A percentile compares a stretch with the other conserved stretches of the same genome.
phyloP scores from a whole-genome alignment of 2,888 invertebrate species.

The Sclerodermus sp. region DNA sequence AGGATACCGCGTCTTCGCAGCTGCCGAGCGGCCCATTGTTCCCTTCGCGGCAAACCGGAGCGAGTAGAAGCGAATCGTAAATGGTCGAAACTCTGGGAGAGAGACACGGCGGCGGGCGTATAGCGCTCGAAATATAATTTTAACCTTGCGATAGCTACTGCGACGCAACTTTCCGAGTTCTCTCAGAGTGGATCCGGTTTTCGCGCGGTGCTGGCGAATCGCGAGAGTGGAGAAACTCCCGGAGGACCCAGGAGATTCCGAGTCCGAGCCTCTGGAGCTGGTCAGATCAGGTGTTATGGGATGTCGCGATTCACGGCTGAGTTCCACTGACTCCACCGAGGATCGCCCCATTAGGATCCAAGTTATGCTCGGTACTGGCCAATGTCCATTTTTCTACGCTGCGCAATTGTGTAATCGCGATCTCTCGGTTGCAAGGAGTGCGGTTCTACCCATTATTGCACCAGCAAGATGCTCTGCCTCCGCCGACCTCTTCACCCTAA shows the following conservation, averaged over 20 bases:
- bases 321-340: slow-evolving; percentile 22
- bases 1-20: too few relatives aligned
- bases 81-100: too few relatives aligned
- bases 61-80: too few relatives aligned
- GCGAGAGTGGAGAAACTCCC: slow-evolving; percentile 4
- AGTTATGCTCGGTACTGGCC: slow-evolving; percentile 41
- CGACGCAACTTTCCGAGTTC: slow-evolving; percentile 36
- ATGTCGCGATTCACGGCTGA: slow-evolving; percentile 43
- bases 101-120: not conserved
- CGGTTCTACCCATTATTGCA: too few relatives aligned
- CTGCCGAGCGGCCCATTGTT: too few relatives aligned
- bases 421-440: too few relatives aligned
- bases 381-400: too few relatives aligned
- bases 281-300: slow-evolving; percentile 41
- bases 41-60: too few relatives aligned
- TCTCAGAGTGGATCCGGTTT: not conserved
- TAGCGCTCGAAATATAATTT: slow-evolving; percentile 36
- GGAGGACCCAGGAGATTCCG: too few relatives aligned
- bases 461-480: too few relatives aligned
- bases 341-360: slow-evolving; percentile 37
- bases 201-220: not conserved
- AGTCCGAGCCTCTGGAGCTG: not conserved
- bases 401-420: too few relatives aligned
- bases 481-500: too few relatives aligned
- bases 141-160: slow-evolving; percentile 36